Conservation (phyloP, 2,888 invertebrate species). For the Tipula vernalis region DNA sequence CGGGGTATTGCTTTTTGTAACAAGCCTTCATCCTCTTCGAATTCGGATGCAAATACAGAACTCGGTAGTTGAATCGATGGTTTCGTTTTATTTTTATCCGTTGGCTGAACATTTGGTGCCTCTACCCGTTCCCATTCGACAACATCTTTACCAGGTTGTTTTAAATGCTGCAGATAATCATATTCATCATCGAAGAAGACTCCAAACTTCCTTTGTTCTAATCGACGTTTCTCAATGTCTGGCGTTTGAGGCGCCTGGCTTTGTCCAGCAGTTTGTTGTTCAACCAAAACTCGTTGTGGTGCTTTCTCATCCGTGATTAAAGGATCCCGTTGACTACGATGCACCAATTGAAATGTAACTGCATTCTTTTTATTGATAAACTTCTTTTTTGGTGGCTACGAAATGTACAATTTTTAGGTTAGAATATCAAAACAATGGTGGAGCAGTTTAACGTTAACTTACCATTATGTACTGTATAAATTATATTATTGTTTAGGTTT, state of each 20-base stretch:
- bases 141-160: slow-evolving; percentile 27
- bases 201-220: slow-evolving; percentile 75
- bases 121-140: slow-evolving; percentile 35
- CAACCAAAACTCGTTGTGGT: slow-evolving; percentile 74
- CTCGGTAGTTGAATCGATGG: slow-evolving; percentile 55
- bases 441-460: not conserved
- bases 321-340: slow-evolving; percentile 90
- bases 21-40: slow-evolving; percentile 70
- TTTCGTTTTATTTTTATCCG: slow-evolving; percentile 21
- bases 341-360: slow-evolving; percentile 83
- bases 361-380: slow-evolving; percentile 88
- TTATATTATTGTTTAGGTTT: not conserved
- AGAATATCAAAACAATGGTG: not conserved
- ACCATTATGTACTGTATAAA: not conserved
- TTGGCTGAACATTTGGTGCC: slow-evolving; percentile 24
- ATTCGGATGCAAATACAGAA: slow-evolving; percentile 75
- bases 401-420: not conserved
- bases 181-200: slow-evolving; percentile 92
- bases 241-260: not conserved
- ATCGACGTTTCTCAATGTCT: slow-evolving; percentile 41
- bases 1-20: slow-evolving; percentile 32
- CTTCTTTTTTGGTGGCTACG: slow-evolving; percentile 29
- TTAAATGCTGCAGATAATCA: slow-evolving; percentile 85
- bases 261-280: slow-evolving; percentile 29
- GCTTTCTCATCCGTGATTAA: slow-evolving; percentile 77